Percentiles rank a stretch among this genome's conserved stretches.
phyloP scores from a whole-genome alignment of 2,113 vertebrate species.

The Serilophus lunatus region DNA sequence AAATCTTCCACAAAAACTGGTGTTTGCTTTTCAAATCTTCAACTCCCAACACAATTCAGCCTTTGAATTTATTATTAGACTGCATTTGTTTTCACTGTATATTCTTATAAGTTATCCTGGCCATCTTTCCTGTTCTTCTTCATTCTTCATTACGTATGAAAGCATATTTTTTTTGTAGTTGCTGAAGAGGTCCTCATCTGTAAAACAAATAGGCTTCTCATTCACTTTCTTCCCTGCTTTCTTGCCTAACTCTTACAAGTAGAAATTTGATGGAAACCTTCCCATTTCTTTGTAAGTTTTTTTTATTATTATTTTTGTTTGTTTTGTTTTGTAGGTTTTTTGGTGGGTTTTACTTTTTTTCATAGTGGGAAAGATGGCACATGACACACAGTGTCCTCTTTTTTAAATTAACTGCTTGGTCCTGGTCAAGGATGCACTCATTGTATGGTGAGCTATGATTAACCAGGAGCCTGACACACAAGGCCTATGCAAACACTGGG shows the following conservation, averaged over 20 bases:
- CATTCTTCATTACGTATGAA: background rate
- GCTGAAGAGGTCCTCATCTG: background rate
- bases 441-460: slow-evolving; percentile 11
- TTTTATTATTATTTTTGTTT: background rate
- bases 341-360: background rate
- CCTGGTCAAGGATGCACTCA: background rate
- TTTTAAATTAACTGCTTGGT: slow-evolving; percentile 9
- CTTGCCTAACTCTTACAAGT: background rate
- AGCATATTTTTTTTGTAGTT: background rate
- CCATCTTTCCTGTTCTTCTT: background rate
- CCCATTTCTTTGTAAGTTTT: background rate
- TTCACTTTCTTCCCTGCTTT: background rate
- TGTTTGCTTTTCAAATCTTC: slow-evolving; percentile 40
- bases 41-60: background rate
- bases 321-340: too few relatives aligned
- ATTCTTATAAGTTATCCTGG: background rate
- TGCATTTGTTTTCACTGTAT: slow-evolving; percentile 1
- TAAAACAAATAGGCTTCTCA: background rate
- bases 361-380: background rate
- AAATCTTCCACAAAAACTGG: slow-evolving; percentile 49
- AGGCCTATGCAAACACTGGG: background rate
- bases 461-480: slow-evolving; percentile 21
- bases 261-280: background rate
- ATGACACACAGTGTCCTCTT: background rate
- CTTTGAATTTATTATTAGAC: slow-evolving; percentile 6